phyloP scores from a whole-genome alignment of 2,113 vertebrate species.

The Raja brachyura region DNA sequence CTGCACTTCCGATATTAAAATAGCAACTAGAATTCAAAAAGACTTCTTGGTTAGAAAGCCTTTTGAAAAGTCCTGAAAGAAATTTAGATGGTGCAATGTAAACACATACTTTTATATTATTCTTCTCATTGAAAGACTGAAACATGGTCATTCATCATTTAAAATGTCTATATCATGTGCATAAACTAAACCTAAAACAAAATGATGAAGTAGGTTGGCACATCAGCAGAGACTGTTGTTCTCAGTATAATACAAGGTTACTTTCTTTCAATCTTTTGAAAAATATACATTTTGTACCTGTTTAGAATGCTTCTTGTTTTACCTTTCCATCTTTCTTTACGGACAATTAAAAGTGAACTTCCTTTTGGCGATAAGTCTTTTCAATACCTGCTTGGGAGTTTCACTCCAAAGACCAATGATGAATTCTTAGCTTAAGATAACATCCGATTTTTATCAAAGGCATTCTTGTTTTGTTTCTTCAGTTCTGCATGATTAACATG shows the following conservation, averaged over 20 bases:
- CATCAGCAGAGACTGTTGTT: background rate
- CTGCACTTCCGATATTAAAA: too few relatives aligned
- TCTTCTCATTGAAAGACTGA: background rate
- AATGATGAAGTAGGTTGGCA: background rate
- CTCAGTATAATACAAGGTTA: background rate
- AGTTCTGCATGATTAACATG: background rate
- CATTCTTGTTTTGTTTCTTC: background rate
- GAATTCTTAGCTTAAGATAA: background rate
- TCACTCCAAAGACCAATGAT: background rate
- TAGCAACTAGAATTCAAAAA: too few relatives aligned
- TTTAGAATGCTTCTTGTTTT: background rate
- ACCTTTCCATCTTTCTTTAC: background rate
- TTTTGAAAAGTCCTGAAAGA: too few relatives aligned
- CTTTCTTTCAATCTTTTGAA: background rate
- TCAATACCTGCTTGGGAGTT: background rate
- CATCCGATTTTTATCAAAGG: background rate
- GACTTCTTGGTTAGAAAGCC: too few relatives aligned
- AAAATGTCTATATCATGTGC: background rate
- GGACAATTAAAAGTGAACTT: background rate
- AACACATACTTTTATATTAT: too few relatives aligned
- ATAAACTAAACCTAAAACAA: constrained; percentile 1
- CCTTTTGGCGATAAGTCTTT: background rate
- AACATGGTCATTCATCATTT: background rate
- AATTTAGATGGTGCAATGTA: too few relatives aligned
- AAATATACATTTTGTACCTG: background rate